Conservation (phyloP, 2,888 invertebrate genomes). For the Bugula neritina region DNA sequence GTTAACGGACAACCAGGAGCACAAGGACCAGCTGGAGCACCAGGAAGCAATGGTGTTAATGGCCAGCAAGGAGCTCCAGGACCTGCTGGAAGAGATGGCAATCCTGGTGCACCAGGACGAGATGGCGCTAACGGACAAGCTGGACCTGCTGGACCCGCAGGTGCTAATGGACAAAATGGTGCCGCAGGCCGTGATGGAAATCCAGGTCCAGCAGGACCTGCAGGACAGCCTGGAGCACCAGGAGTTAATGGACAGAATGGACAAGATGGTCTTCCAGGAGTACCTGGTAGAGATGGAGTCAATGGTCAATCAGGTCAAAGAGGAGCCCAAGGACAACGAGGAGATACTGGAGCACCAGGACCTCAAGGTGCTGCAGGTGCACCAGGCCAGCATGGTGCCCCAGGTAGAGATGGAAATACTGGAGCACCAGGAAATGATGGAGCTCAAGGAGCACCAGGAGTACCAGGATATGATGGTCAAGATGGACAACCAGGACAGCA, state of each 20-base stretch:
- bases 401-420: conserved; percentile 27
- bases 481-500: neutral
- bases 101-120: conserved; percentile 25
- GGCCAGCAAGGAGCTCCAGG: conserved; percentile 15
- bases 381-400: conserved; percentile 24
- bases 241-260: conserved; percentile 21
- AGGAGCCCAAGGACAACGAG: neutral
- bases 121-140: conserved; percentile 27
- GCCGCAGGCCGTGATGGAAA: conserved; percentile 23
- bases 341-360: neutral
- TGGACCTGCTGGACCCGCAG: conserved; percentile 20
- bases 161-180: conserved; percentile 2
- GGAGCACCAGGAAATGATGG: conserved; percentile 28
- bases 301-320: neutral
- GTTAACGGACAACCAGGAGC: conserved; percentile 1
- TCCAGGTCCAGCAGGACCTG: conserved; percentile 13
- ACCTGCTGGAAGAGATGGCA: neutral
- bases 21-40: neutral
- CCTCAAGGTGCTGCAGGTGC: neutral
- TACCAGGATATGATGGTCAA: conserved; percentile 13
- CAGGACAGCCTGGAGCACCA: conserved; percentile 21
- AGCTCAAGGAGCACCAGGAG: neutral
- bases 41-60: conserved; percentile 9
- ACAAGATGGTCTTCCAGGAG: conserved; percentile 2
- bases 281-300: neutral